Evolutionary conservation across 2,113 vertebrate genomes (phyloP).

Genomic region (Sitta europaea): DNA sequence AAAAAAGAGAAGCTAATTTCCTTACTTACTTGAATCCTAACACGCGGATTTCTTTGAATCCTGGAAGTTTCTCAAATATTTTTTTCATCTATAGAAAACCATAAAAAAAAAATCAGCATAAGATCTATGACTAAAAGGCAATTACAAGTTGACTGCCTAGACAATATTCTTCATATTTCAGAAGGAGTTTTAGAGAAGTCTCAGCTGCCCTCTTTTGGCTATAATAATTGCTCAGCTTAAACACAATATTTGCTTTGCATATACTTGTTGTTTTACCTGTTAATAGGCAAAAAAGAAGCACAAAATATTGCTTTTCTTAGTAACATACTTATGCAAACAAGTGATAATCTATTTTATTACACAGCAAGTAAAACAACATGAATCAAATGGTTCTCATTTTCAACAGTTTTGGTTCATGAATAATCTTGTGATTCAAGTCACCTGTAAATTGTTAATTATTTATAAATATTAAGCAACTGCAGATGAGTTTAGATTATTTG

Average conservation of each 20-base stretch:
- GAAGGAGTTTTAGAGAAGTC: neutral
- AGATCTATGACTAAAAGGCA: neutral
- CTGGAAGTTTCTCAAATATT: conserved; percentile 83
- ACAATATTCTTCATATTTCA: neutral
- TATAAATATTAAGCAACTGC: neutral
- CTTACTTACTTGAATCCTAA: conserved; percentile 86
- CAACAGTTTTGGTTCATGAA: neutral
- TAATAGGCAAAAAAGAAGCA: neutral
- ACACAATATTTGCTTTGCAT: neutral
- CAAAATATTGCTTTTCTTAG: neutral
- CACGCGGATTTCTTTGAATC: conserved; percentile 84
- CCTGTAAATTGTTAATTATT: neutral
- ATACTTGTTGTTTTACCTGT: neutral
- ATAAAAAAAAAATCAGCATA: neutral
- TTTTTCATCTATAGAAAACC: conserved; percentile 81
- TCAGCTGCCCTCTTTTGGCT: neutral
- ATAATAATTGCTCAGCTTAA: neutral
- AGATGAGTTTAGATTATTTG: neutral
- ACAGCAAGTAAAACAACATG: neutral
- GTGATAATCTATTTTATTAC: neutral
- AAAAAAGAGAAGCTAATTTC: neutral
- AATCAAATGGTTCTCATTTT: neutral
- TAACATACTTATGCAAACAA: neutral
- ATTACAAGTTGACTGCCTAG: neutral
- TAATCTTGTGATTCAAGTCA: neutral